Conservation (phyloP, 2,888 invertebrate species). For the Cetonia aurata region DNA sequence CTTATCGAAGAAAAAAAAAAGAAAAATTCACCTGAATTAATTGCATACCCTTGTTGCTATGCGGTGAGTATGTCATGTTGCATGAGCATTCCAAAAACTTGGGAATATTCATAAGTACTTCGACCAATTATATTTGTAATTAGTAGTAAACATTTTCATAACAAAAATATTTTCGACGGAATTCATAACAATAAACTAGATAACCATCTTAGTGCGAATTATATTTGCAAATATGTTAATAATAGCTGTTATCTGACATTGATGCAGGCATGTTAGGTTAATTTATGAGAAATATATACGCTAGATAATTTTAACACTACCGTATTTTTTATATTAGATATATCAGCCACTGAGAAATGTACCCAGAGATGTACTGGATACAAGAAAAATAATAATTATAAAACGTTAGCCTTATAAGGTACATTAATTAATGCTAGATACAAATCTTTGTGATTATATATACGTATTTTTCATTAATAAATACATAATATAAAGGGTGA, state of each 20-base stretch:
- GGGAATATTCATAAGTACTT: no score
- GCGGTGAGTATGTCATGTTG: no score
- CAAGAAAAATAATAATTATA: conserved; percentile 27
- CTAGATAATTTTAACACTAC: conserved; percentile 28
- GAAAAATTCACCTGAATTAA: no score
- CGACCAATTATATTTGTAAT: no score
- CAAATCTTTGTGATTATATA: conserved; percentile 33
- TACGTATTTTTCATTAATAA: conserved; percentile 28
- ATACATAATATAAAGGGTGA: conserved; percentile 17
- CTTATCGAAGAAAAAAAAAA: no score
- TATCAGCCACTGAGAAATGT: conserved; percentile 1
- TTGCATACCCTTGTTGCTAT: no score
- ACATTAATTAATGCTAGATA: conserved; percentile 39
- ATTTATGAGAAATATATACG: conserved; percentile 37
- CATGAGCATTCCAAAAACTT: no score
- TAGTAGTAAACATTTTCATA: no score
- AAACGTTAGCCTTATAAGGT: conserved; percentile 21
- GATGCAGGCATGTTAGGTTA: conserved; percentile 28
- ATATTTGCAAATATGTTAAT: conserved; percentile 40
- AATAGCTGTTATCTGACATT: conserved; percentile 27
- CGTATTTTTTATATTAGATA: background rate
- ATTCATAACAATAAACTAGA: conserved; percentile 21
- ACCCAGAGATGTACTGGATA: background rate
- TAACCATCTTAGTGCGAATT: conserved; percentile 24
- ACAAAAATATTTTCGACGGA: conserved; percentile 2